Evolutionary conservation across 2,888 invertebrate species (phyloP), one percentile per base, ranked within the genome.

Genomic region (Cremastinae sp.): DNA sequence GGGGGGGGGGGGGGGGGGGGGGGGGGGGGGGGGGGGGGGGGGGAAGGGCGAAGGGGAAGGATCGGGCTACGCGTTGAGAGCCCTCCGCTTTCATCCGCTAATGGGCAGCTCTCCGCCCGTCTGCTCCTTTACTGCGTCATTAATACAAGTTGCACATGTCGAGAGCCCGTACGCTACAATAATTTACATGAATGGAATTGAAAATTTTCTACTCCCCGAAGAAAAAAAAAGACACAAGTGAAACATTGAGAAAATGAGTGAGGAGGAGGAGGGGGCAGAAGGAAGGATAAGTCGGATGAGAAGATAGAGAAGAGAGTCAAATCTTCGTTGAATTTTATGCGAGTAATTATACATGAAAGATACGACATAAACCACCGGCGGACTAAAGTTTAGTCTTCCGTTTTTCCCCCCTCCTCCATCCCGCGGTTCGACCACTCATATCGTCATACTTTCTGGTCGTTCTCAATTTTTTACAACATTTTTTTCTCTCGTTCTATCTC

Each of bases 121-220:
- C 89, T 88, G 87, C 87, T 88, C 88, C 87, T 88, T 89, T 88
- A 88, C 87, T 87, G 87, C 88, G 88, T 89, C 89, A 89, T 89
- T 89, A 89, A 89, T 89, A 88, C 89, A 89, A 89, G 89, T 89
- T 88, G 87, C 89, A 88, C 87, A 89, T 88, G 88, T 88, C 87
- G 88, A 89, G 88, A 89, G 88, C 84, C 84, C 83, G 87, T 87
- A 86, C 89, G 89, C 89, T 88, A 88, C 87, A 88, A 88, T 87
- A 89, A 89, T 89, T 89, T 88, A 88, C 89, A 87, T 89, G 89
- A 89, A 89, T 89, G 88, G 86, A 87, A 89, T 88, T 88, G 88
- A 89, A 89, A 88, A 89, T 89, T 88, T 88, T 89, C 88, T 87
- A 88, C 88, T 86, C 83, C 83, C 82, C 83, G 82, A 84, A 87